These are phyloP conservation scores for Hydrozoanthus tunicans DNA, from an alignment of 64 coral and sea anemone species.

Conservation along the genomic window DNA sequence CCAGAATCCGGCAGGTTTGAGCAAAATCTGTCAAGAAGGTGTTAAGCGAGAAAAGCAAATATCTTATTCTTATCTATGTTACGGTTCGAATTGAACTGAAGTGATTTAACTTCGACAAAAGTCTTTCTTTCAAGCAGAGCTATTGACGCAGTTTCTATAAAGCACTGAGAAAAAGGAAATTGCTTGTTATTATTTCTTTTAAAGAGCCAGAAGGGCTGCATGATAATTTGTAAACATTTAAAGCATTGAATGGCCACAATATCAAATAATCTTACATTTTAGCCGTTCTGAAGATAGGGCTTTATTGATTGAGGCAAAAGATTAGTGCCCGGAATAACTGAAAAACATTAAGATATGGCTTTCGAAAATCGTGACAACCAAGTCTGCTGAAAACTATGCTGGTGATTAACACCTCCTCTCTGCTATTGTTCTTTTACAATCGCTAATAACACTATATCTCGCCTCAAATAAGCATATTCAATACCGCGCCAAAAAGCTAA, in stretches of 20 bases:
- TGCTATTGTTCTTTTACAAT: neutral
- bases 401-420: constrained; percentile 9
- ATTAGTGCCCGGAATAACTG: neutral
- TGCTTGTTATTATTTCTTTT: neutral
- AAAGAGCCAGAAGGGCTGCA: neutral
- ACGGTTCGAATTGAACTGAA: neutral
- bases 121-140: neutral
- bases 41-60: neutral
- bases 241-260: too few species aligned
- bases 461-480: constrained; percentile 15
- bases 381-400: neutral
- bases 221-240: too few species aligned
- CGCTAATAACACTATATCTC: neutral
- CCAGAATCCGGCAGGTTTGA: neutral
- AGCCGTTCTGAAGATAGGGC: too few species aligned
- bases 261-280: too few species aligned
- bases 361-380: constrained; percentile 8
- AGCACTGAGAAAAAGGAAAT: neutral
- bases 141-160: neutral
- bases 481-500: neutral
- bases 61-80: neutral
- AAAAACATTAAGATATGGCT: neutral
- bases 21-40: neutral
- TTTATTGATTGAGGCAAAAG: neutral
- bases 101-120: neutral